Evolutionary conservation across 2,113 vertebrate genomes (phyloP), one percentile per base, ranked within the genome.

Genomic region (Egretta garzetta): DNA sequence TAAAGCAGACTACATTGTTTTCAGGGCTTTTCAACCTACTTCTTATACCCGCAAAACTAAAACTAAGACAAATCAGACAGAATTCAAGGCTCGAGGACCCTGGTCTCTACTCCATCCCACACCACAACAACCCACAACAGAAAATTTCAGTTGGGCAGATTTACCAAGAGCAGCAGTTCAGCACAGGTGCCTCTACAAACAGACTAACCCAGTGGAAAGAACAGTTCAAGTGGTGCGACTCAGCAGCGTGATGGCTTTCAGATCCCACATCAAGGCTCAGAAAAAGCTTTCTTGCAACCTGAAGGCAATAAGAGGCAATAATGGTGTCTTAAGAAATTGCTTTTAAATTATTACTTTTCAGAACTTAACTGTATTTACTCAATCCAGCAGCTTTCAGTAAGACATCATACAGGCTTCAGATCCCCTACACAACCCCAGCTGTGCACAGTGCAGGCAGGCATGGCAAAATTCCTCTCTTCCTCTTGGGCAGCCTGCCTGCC

Each of bases 171-270:
- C 64, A 84, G 76, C 67, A 86, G 50, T 72, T 80, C 63, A 43
- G 91, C 91, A 55, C 95, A 96, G 95, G 88, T 95, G 95, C n/a
- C 45, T 75, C 75, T 43, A 70, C 70, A 82, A 68, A 80, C 45
- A 94, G 39, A 35, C 8, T 9, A 91, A 66, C 16, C 49, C 43
- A 19, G 43, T 49, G 62, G 33, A 41, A 79, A 62, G 79, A 5
- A 1, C 22, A 62, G 47, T 8, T 3, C 2, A 13, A 43, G n/a
- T 2, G 39, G 30, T 13, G n/a, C 32, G 16, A 70, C 28, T 5
- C 52, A 80, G 8, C n/a, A 41, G 4, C 0, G 0, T 1, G 15
- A 63, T 37, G 83, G 56, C 52, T 95, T 96, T 67, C 76, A 63
- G 59, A 47, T 55, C 26, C 86, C 76, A 95, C 80, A 85, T 59